Conservation (phyloP, 2,797 vertebrate genomes). For the Mus spretus region DNA sequence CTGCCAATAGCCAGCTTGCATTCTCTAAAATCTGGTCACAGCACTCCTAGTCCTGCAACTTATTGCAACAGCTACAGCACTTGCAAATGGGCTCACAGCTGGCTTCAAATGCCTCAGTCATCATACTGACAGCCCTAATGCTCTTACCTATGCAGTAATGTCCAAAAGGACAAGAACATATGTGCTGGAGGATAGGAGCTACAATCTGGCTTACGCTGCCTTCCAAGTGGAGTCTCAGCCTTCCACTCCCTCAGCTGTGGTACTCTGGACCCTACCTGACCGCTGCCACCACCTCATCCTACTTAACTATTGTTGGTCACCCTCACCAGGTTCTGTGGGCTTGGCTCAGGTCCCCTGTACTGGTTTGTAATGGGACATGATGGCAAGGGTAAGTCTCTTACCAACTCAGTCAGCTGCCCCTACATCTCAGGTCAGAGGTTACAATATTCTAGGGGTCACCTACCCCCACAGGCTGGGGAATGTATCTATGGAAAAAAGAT, state of each 20-base stretch:
- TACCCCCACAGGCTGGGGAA: neutral
- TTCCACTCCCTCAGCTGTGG: neutral
- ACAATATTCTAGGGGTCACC: neutral
- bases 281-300: neutral
- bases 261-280: neutral
- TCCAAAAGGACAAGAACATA: neutral
- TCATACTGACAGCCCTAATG: neutral
- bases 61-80: neutral
- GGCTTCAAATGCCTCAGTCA: neutral
- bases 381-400: neutral
- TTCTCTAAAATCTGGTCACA: neutral
- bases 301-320: neutral
- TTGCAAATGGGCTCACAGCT: neutral
- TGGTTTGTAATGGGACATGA: neutral
- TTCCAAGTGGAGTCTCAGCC: neutral
- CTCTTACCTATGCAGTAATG: neutral
- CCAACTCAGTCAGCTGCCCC: neutral
- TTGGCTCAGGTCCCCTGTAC: neutral
- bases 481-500: neutral
- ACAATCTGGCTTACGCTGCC: neutral
- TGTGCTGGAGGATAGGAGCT: neutral
- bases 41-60: neutral
- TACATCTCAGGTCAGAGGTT: neutral
- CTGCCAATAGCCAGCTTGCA: neutral
- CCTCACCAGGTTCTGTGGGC: neutral